Evolutionary conservation across 2,113 vertebrate species (phyloP).

Genomic region (Paradisaea rubra): DNA sequence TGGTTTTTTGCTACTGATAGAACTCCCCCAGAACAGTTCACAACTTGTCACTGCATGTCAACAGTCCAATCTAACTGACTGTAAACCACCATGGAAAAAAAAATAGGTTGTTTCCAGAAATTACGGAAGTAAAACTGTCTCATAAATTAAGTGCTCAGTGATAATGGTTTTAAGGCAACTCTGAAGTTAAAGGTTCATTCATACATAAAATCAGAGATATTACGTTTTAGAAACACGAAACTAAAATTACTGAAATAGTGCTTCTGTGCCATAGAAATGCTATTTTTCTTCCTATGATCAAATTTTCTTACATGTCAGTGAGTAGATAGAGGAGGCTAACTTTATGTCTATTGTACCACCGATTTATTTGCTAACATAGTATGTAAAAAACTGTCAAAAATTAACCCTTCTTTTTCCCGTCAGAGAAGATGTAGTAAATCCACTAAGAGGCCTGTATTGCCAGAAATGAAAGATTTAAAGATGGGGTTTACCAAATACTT

Average conservation of each 20-base stretch:
- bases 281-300: not conserved
- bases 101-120: not conserved
- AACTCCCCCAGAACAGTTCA: not conserved
- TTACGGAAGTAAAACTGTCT: not conserved
- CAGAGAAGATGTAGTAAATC: not conserved
- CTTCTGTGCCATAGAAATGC: not conserved
- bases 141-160: not conserved
- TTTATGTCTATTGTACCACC: not conserved
- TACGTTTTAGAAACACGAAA: not conserved
- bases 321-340: not conserved
- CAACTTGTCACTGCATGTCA: not conserved
- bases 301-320: not conserved
- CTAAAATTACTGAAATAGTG: not conserved
- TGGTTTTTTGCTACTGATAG: not conserved
- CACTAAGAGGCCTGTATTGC: not conserved
- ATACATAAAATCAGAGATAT: not conserved
- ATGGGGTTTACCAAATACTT: not conserved
- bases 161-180: not conserved
- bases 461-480: not conserved
- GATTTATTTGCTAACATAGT: not conserved
- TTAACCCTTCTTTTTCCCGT: accelerated
- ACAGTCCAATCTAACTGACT: not conserved
- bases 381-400: not conserved
- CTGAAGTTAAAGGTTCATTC: not conserved
- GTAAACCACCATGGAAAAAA: not conserved